Conservation (phyloP, 2,888 invertebrate species). For the Ormyrus pomaceus region DNA sequence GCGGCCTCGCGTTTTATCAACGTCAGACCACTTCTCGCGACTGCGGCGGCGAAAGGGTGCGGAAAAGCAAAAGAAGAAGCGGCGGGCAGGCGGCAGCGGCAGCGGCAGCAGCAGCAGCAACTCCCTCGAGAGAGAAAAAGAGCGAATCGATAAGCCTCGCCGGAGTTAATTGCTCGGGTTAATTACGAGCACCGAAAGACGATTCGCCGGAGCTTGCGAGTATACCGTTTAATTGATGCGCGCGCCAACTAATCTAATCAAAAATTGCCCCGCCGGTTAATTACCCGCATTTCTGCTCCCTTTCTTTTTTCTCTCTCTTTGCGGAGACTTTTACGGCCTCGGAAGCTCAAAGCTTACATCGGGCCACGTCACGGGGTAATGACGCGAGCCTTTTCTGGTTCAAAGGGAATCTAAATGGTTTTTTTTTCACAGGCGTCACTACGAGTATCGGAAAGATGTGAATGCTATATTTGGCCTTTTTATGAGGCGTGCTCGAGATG, state of each 20-base stretch:
- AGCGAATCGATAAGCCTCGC: conserved; percentile 7
- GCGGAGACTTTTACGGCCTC: too few species aligned
- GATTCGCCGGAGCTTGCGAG: conserved; percentile 23
- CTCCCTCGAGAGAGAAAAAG: not conserved
- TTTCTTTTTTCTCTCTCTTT: not conserved
- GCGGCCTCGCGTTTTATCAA: conserved; percentile 38
- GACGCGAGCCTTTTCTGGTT: not conserved
- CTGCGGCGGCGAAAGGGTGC: not conserved
- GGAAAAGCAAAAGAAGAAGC: not conserved
- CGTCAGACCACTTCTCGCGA: conserved; percentile 22
- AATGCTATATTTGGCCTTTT: too few species aligned
- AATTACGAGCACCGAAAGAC: conserved; percentile 47
- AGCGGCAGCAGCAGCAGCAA: too few species aligned
- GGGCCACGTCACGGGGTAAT: conserved; percentile 30
- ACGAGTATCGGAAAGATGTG: too few species aligned
- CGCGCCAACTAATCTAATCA: conserved; percentile 48
- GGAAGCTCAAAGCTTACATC: not conserved
- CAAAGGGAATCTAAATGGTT: too few species aligned
- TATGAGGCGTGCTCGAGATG: too few species aligned
- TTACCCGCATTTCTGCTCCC: conserved; percentile 39
- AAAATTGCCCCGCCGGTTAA: conserved; percentile 45
- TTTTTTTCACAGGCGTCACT: too few species aligned
- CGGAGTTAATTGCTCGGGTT: conserved; percentile 52
- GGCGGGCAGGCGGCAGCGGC: too few species aligned
- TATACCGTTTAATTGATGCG: conserved; percentile 43